phyloP scores from a whole-genome alignment of 2,113 vertebrate species.

The Balaeniceps rex region DNA sequence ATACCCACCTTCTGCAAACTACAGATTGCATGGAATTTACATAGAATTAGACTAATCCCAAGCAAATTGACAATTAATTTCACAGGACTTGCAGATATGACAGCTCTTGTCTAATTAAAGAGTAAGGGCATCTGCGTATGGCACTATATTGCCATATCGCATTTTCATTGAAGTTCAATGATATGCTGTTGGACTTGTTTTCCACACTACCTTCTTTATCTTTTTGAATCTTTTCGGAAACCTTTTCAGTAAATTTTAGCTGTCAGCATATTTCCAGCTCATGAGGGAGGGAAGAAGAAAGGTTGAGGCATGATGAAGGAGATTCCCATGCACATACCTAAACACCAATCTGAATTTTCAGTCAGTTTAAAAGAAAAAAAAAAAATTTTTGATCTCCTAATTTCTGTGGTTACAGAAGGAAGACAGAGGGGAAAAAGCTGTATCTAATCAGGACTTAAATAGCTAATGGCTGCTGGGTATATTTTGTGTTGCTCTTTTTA shows the following conservation, averaged over 20 bases:
- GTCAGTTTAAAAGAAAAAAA: neutral
- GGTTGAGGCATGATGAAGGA: rapidly evolving
- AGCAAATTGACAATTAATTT: conserved; percentile 72
- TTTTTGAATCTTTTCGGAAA: neutral
- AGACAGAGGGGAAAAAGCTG: neutral
- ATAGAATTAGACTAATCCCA: conserved; percentile 69
- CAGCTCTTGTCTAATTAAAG: conserved; percentile 64
- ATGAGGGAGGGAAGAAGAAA: neutral
- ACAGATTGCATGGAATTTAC: conserved; percentile 60
- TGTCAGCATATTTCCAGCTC: neutral
- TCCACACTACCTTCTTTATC: neutral
- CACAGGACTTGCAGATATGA: conserved; percentile 57
- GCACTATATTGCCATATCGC: neutral
- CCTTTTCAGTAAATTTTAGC: neutral
- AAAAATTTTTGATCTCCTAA: neutral
- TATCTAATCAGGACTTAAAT: neutral
- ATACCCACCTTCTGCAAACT: conserved; percentile 51
- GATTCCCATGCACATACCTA: neutral
- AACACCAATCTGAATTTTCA: neutral
- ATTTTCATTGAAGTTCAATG: neutral
- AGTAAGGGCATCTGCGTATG: neutral
- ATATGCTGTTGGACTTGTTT: neutral
- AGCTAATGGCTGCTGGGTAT: neutral
- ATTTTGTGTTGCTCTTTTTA: neutral
- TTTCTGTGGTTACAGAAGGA: neutral